phyloP scores from a whole-genome alignment of 2,888 invertebrate species.

The Cephus nigrinus region DNA sequence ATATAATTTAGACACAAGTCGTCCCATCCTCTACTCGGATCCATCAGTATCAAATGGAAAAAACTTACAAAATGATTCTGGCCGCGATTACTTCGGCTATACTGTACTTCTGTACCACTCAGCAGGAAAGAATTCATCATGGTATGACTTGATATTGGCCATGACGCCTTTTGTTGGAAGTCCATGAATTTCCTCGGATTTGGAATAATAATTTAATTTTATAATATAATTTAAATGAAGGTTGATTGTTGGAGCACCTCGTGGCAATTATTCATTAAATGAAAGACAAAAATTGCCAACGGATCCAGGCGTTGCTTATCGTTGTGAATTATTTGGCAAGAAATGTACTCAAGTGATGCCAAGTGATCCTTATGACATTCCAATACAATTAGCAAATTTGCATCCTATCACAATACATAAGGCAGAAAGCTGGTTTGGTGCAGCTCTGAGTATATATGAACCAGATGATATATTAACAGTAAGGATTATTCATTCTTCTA shows the following conservation, averaged over 20 bases:
- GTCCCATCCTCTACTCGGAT: slow-evolving; percentile 30
- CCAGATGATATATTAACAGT: slow-evolving; percentile 55
- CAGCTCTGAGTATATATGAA: slow-evolving; percentile 66
- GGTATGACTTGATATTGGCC: not conserved
- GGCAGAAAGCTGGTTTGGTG: slow-evolving; percentile 68
- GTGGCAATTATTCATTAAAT: slow-evolving; percentile 64
- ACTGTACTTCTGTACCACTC: slow-evolving; percentile 35
- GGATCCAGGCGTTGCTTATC: slow-evolving; percentile 70
- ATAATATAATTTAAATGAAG: slow-evolving; percentile 45
- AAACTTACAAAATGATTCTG: not conserved
- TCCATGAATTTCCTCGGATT: too few relatives aligned
- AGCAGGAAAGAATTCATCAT: not conserved
- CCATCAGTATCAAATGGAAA: not conserved
- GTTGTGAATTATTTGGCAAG: slow-evolving; percentile 54
- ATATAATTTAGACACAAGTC: slow-evolving; percentile 43
- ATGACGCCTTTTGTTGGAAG: too few relatives aligned
- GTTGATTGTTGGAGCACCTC: slow-evolving; percentile 70
- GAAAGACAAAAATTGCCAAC: slow-evolving; percentile 60
- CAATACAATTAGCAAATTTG: slow-evolving; percentile 20
- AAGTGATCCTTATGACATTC: slow-evolving; percentile 25
- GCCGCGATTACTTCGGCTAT: slow-evolving; percentile 47
- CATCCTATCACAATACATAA: slow-evolving; percentile 46
- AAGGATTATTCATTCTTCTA: slow-evolving; percentile 14
- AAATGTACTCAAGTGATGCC: slow-evolving; percentile 30
- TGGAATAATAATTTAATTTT: too few relatives aligned